Conservation (phyloP, 2,113 vertebrate genomes). For the Brachypodius melanocephalos region DNA sequence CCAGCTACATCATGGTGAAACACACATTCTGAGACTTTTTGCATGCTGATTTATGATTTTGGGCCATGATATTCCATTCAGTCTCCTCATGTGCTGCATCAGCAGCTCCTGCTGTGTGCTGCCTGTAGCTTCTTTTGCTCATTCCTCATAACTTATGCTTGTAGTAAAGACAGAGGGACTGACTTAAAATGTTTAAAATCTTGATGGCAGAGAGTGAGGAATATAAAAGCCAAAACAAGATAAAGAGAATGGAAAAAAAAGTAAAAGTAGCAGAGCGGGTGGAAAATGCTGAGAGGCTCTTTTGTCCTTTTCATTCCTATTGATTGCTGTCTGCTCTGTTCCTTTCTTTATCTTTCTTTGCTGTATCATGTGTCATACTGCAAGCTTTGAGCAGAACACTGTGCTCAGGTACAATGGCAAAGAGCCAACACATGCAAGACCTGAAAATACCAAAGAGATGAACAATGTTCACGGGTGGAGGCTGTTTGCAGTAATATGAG, state of each 20-base stretch:
- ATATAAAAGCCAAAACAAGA: background rate
- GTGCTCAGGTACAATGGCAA: background rate
- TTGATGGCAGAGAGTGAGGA: background rate
- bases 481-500: background rate
- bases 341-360: constrained; percentile 1
- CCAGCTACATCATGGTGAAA: background rate
- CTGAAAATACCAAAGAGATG: background rate
- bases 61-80: fast-evolving
- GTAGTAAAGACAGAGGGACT: background rate
- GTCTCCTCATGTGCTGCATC: background rate
- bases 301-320: background rate
- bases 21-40: background rate
- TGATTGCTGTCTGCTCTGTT: background rate
- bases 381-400: background rate
- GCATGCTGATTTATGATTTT: background rate
- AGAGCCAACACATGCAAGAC: background rate
- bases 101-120: background rate
- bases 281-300: background rate
- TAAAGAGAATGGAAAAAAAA: background rate
- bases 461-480: background rate
- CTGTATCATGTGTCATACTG: background rate
- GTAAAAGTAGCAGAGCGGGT: background rate
- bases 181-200: background rate
- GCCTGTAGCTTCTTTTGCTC: background rate
- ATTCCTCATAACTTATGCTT: background rate